A percentile compares a stretch with the other conserved stretches of the same genome.
phyloP scores from a whole-genome alignment of 2,888 invertebrate genomes.

The Tenthredo livida region DNA sequence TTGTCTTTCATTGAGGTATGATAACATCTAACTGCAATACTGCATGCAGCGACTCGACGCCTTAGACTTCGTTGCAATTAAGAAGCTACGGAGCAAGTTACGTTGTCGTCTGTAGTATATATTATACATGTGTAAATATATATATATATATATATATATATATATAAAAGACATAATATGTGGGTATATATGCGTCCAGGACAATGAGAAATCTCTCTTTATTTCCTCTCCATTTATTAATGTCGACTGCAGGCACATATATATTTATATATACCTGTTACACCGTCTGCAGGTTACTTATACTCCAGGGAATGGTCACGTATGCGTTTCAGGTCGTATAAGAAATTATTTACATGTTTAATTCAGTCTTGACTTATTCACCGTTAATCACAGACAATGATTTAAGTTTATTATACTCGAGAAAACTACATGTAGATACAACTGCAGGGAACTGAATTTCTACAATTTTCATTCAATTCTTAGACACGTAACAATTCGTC shows the following conservation, averaged over 20 bases:
- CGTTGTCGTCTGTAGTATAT: neutral
- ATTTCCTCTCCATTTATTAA: conserved; percentile 15
- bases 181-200: neutral
- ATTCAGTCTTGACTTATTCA: neutral
- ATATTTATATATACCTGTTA: conserved; percentile 1
- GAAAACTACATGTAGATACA: neutral
- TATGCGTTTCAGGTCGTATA: neutral
- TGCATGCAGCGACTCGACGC: neutral
- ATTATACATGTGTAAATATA: too few relatives aligned
- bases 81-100: conserved; percentile 9
- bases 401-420: neutral
- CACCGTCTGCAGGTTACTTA: neutral
- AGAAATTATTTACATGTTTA: conserved; percentile 24
- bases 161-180: neutral
- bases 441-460: neutral
- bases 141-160: neutral
- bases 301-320: neutral
- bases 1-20: conserved; percentile 22
- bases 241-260: conserved; percentile 1
- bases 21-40: neutral
- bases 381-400: conserved; percentile 23
- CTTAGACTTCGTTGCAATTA: conserved; percentile 6
- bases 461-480: neutral
- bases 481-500: neutral
- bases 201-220: conserved; percentile 28